Evolutionary conservation across 2,888 invertebrate species (phyloP), one percentile per base, ranked within the genome.

Genomic region (Phengaris alcon): DNA sequence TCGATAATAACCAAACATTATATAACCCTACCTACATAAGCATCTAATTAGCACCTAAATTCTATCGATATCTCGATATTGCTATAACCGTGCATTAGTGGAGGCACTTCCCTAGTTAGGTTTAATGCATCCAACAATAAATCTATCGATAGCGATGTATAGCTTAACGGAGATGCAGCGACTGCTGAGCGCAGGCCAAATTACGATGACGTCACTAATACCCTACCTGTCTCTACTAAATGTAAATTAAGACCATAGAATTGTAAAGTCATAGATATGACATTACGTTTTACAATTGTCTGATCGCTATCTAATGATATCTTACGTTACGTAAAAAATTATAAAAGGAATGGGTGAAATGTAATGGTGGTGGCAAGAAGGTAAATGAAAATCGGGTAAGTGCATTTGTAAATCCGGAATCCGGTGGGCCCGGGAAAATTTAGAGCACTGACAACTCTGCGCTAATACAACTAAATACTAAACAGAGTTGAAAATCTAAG

Each of bases 141-240:
- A 68, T 70, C 51, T 52, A 69, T 74, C 64, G 52, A 52, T 52
- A 52, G 0, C 52, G 64, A 64, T 35, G 12, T 72, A 72, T 54
- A 72, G 54, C 72, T 75, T 74, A 75, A 44, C 64, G 64, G 64
- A 64, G 75, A 76, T 75, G 75, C 78, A 77, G 35, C 74, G 76
- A 77, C 46, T 57, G 74, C 74, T 75, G 75, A 75, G 69, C 44
- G 75, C 75, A 51, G 51, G 75, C 75, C 68, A 75, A 75, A 75
- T 75, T 75, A 76, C 75, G 55, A 51, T 77, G 75, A 78, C 75
- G 74, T 77, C 78, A 75, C 76, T 77, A 77, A 77, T 78, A 69
- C 77, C 75, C 72, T 76, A 77, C 75, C 78, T 76, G 75, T 76
- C 75, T 75, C 76, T 64, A 75, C 75, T 77, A 57, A 72, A 75